Evolutionary conservation across 2,888 invertebrate species (phyloP).

Genomic region (Frankliniella intonsa): DNA sequence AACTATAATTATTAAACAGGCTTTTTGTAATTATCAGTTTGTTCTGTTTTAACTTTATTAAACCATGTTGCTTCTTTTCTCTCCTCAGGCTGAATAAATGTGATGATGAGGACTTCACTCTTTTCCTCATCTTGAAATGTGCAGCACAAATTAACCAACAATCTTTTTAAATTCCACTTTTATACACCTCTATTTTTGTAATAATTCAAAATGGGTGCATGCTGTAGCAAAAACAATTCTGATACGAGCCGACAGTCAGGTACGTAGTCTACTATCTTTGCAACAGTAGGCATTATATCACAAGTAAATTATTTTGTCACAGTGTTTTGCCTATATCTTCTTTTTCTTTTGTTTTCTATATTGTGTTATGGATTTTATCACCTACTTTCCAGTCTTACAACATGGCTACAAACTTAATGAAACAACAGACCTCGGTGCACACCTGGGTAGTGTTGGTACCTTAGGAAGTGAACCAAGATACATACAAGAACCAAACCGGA

Average conservation of each 20-base stretch:
- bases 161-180: not conserved
- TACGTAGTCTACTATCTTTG: conserved; percentile 41
- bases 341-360: not conserved
- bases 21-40: too few relatives aligned
- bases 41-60: not conserved
- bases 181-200: conserved; percentile 30
- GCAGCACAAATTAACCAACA: not conserved
- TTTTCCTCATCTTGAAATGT: not conserved
- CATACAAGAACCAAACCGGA: conserved; percentile 73
- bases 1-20: too few relatives aligned
- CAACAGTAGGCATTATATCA: not conserved
- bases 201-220: conserved; percentile 68
- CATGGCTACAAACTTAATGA: conserved; percentile 46
- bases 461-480: conserved; percentile 59
- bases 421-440: conserved; percentile 41
- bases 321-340: conserved; percentile 25
- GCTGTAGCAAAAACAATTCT: conserved; percentile 75
- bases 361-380: not conserved
- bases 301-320: not conserved
- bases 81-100: not conserved
- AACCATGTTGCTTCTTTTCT: conserved; percentile 9
- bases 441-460: conserved; percentile 45
- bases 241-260: conserved; percentile 64
- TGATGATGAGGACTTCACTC: not conserved
- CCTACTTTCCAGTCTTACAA: conserved; percentile 42